phyloP scores from a whole-genome alignment of 2,797 vertebrate species.

The Bradypodion pumilum region DNA sequence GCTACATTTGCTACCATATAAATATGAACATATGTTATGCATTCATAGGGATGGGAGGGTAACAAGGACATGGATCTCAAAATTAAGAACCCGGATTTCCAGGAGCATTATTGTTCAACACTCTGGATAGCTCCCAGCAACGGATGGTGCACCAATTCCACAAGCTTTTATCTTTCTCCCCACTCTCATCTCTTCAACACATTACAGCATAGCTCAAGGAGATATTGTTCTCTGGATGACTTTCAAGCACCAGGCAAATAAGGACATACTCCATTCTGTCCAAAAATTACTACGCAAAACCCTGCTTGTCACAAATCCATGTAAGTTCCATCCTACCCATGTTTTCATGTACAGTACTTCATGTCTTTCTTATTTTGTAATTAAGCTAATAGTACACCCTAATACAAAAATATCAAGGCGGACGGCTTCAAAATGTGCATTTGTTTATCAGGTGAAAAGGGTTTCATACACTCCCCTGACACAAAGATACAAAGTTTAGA shows the following conservation, averaged over 20 bases:
- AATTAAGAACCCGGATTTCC: conserved; percentile 32
- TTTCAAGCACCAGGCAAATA: conserved; percentile 26
- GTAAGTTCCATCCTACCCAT: not conserved
- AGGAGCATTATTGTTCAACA: conserved; percentile 56
- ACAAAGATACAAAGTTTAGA: not conserved
- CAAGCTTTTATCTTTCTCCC: not conserved
- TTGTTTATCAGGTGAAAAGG: not conserved
- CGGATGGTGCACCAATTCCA: not conserved
- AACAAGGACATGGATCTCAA: conserved; percentile 18
- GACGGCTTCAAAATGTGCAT: not conserved
- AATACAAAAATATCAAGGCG: not conserved
- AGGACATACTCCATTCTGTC: not conserved
- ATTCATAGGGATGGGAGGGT: not conserved
- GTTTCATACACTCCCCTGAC: not conserved
- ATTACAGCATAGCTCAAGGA: conserved; percentile 1
- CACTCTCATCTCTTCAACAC: conserved; percentile 15
- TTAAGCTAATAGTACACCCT: not conserved
- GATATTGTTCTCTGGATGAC: conserved; percentile 19
- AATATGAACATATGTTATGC: not conserved
- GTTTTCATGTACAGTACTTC: too few relatives aligned
- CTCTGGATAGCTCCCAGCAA: conserved; percentile 66
- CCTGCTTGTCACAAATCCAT: conserved; percentile 20
- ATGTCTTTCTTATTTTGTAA: not conserved
- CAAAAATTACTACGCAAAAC: conserved; percentile 30
- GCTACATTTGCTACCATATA: not conserved